A percentile compares a stretch with the other conserved stretches of the same genome.
Conservation (phyloP, 2,113 vertebrate species). For the Oophaga pumilio region DNA sequence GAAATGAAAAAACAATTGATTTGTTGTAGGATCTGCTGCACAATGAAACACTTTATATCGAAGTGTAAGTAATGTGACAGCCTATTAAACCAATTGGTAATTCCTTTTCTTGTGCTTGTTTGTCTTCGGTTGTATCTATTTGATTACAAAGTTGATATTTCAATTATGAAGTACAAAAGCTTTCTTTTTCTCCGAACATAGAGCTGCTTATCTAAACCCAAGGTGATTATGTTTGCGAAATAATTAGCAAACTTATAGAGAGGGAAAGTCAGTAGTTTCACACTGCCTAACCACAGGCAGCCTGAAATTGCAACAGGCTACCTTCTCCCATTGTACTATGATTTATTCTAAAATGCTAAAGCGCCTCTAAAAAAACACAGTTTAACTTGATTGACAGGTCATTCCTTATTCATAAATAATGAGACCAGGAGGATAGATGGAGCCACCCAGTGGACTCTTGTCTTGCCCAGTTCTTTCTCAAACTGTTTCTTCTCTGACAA, state of each 20-base stretch:
- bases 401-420: too few relatives aligned
- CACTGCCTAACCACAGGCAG: too few relatives aligned
- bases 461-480: too few relatives aligned
- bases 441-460: too few relatives aligned
- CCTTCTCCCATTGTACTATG: too few relatives aligned
- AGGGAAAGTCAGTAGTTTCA: too few relatives aligned
- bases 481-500: too few relatives aligned
- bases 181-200: not conserved
- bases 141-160: slow-evolving; percentile 31
- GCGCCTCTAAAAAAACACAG: too few relatives aligned
- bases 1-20: slow-evolving; percentile 88
- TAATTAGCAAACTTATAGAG: not conserved
- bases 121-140: slow-evolving; percentile 2
- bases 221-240: not conserved
- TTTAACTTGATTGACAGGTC: too few relatives aligned
- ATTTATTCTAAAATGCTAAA: too few relatives aligned
- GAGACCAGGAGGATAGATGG: too few relatives aligned
- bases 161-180: slow-evolving; percentile 17
- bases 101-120: slow-evolving; percentile 36
- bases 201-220: not conserved
- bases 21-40: slow-evolving; percentile 76
- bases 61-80: slow-evolving; percentile 76
- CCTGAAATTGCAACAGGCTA: too few relatives aligned
- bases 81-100: slow-evolving; percentile 54
- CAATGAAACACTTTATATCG: slow-evolving; percentile 81